Percentiles rank a stretch among this genome's conserved stretches.
phyloP scores from a whole-genome alignment of 2,888 invertebrate species.

The Argynnis bischoffii region DNA sequence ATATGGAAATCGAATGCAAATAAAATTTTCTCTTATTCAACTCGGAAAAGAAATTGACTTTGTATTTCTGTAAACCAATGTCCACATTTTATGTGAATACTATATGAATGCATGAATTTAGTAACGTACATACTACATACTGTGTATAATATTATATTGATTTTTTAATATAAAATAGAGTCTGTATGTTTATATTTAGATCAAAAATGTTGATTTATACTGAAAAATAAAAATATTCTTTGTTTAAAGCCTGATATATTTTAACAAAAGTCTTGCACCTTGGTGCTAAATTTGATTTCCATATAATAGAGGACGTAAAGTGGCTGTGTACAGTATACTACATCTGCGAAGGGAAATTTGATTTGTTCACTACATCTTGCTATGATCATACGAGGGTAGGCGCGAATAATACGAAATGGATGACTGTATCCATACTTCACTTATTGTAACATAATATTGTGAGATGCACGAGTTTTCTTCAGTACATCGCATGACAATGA shows the following conservation, averaged over 20 bases:
- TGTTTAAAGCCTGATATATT: too few relatives aligned
- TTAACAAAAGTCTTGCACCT: too few relatives aligned
- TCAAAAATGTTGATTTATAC: too few relatives aligned
- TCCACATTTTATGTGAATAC: too few relatives aligned
- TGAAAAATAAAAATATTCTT: too few relatives aligned
- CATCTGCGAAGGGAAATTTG: slow-evolving; percentile 59
- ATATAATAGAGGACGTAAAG: slow-evolving; percentile 56
- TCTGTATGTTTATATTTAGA: too few relatives aligned
- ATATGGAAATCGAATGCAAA: slow-evolving; percentile 31
- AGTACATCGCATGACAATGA: too few relatives aligned
- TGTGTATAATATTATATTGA: too few relatives aligned
- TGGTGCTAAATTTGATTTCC: slow-evolving; percentile 56
- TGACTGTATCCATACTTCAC: neutral
- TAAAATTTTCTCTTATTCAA: slow-evolving; percentile 21
- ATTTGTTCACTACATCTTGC: slow-evolving; percentile 55
- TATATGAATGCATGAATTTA: too few relatives aligned
- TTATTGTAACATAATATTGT: neutral
- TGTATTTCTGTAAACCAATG: neutral
- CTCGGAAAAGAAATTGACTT: neutral
- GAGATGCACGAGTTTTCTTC: too few relatives aligned
- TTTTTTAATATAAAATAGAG: too few relatives aligned
- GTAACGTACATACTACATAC: too few relatives aligned
- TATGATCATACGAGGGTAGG: slow-evolving; percentile 46
- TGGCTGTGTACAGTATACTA: slow-evolving; percentile 50
- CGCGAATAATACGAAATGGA: slow-evolving; percentile 1